Conservation (phyloP, 2,797 vertebrate genomes). For the Adrianichthys oophorus region DNA sequence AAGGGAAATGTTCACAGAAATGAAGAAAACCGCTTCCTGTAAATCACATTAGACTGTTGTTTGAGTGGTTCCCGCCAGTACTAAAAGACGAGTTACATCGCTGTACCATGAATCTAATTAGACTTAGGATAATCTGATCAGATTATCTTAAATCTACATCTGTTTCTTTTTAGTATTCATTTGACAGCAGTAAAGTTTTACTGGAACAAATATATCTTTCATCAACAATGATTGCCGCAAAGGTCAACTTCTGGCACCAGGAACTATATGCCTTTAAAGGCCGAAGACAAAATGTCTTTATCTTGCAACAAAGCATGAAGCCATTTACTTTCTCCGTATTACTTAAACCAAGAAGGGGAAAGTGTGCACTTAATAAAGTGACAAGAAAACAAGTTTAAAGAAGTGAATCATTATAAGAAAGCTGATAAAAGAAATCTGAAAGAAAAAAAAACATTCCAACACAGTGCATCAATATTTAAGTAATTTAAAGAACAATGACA, state of each 20-base stretch:
- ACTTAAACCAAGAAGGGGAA: neutral
- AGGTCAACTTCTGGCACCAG: neutral
- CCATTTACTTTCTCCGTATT: neutral
- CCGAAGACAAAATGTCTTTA: no score
- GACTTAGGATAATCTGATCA: constrained; percentile 5
- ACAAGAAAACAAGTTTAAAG: constrained; percentile 7
- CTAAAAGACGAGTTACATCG: constrained; percentile 18
- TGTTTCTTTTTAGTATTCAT: constrained; percentile 24
- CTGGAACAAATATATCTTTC: constrained; percentile 10
- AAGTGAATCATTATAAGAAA: constrained; percentile 7
- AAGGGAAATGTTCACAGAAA: constrained; percentile 49
- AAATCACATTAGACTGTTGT: constrained; percentile 42
- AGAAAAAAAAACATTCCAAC: constrained; percentile 4
- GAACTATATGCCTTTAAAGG: neutral
- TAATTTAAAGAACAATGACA: constrained; percentile 15
- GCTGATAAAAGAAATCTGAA: constrained; percentile 12
- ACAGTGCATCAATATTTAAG: constrained; percentile 15
- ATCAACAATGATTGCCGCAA: neutral
- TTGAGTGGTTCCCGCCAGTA: constrained; percentile 20
- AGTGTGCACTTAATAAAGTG: constrained; percentile 11
- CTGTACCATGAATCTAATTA: constrained; percentile 17
- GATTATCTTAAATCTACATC: constrained; percentile 30
- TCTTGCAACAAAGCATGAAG: neutral
- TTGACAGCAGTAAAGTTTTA: constrained; percentile 15
- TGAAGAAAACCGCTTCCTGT: constrained; percentile 44